A percentile compares a stretch with the other conserved stretches of the same genome.
Evolutionary conservation across 2,113 vertebrate genomes (phyloP).

Genomic region (Thymallus thymallus): DNA sequence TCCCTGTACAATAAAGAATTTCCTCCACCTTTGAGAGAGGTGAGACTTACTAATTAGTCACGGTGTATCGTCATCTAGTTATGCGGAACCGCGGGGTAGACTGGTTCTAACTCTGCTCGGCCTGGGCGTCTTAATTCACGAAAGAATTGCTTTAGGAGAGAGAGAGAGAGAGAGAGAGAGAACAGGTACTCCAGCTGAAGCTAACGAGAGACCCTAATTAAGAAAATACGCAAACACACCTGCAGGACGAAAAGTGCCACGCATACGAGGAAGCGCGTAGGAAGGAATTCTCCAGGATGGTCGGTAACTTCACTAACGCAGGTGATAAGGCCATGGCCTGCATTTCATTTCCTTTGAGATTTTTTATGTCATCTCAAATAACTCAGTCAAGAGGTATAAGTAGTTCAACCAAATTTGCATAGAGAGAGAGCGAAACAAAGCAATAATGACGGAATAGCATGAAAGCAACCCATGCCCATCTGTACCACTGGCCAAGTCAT

Average conservation of each 20-base stretch:
- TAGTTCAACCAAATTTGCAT: no score
- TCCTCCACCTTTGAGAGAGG: slow-evolving; percentile 47
- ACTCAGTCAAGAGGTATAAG: no score
- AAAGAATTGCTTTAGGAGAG: slow-evolving; percentile 57
- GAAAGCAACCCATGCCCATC: neutral
- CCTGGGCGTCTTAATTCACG: slow-evolving; percentile 59
- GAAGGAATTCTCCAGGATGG: slow-evolving; percentile 29
- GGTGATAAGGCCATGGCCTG: no score
- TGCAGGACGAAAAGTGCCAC: slow-evolving; percentile 46
- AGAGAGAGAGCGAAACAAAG: neutral
- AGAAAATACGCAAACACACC: slow-evolving; percentile 61
- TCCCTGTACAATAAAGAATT: slow-evolving; percentile 51
- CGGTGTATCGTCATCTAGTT: slow-evolving; percentile 55
- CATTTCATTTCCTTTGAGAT: no score
- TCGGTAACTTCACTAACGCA: neutral
- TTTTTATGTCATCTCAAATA: no score
- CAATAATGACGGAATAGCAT: neutral
- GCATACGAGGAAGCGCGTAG: slow-evolving; percentile 43
- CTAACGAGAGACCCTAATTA: slow-evolving; percentile 65
- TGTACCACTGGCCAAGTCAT: no score
- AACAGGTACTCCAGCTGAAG: slow-evolving; percentile 67
- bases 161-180: slow-evolving; percentile 50
- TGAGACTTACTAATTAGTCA: slow-evolving; percentile 71
- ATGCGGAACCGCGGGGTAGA: slow-evolving; percentile 55
- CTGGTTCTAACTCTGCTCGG: slow-evolving; percentile 41